A percentile compares a stretch with the other conserved stretches of the same genome.
Evolutionary conservation across 2,888 invertebrate genomes (phyloP).

Genomic region (Orthosia gothica): DNA sequence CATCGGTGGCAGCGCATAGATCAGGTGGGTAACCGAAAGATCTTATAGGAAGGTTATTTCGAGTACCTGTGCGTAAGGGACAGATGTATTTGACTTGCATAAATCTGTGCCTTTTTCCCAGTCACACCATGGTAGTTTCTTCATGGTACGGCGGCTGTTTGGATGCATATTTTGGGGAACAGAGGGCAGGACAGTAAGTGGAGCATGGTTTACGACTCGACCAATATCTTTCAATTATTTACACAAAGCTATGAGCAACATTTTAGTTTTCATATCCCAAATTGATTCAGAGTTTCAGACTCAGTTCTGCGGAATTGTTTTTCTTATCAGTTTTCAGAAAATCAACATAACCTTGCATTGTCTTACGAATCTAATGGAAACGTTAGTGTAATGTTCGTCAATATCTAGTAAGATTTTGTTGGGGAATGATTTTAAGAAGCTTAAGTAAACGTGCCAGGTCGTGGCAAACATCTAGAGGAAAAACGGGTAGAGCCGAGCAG

Average conservation of each 20-base stretch:
- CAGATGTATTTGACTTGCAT: no score
- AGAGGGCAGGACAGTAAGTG: no score
- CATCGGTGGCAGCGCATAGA: no score
- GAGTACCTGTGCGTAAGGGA: no score
- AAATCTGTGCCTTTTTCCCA: no score
- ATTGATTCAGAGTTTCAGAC: conserved; percentile 21
- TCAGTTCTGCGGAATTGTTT: conserved; percentile 20
- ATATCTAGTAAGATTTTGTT: conserved; percentile 15
- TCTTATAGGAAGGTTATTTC: no score
- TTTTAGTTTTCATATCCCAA: conserved; percentile 13
- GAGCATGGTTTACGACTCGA: no score
- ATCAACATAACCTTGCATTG: conserved; percentile 46
- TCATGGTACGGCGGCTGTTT: no score
- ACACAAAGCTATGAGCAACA: neutral
- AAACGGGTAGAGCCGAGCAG: neutral
- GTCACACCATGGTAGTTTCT: no score
- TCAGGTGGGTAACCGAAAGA: no score
- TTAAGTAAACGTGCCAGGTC: no score
- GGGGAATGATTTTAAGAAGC: neutral
- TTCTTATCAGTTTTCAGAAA: conserved; percentile 40
- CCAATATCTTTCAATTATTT: neutral
- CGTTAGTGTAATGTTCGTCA: conserved; percentile 29
- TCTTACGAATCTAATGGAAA: conserved; percentile 37
- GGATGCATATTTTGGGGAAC: no score
- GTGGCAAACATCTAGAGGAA: neutral